These are phyloP conservation scores for Chrysolina haemoptera DNA, from an alignment of 2,888 invertebrate genomes.

Conservation along the genomic window DNA sequence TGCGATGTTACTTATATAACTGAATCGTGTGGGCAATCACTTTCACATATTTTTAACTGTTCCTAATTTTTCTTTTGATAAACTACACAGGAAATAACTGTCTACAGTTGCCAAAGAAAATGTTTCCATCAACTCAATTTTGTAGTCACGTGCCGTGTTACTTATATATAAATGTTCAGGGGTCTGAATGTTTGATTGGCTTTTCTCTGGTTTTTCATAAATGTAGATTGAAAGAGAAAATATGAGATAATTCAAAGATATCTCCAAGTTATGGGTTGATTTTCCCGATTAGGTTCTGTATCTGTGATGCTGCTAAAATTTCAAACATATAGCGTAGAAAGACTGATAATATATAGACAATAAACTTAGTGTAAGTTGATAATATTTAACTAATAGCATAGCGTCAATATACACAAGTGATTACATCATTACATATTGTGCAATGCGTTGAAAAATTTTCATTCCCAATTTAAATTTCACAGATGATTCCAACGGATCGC, in stretches of 20 bases:
- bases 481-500: background rate
- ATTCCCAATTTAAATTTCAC: background rate
- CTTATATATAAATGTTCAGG: background rate
- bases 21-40: conserved; percentile 61
- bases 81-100: conserved; percentile 35
- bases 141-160: conserved; percentile 12
- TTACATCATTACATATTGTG: background rate
- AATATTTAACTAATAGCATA: background rate
- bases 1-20: conserved; percentile 47
- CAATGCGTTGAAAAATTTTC: background rate
- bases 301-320: conserved; percentile 4
- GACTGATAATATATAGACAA: conserved; percentile 18
- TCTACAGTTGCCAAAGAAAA: conserved; percentile 24
- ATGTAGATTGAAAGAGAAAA: conserved; percentile 6
- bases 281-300: conserved; percentile 1
- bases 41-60: conserved; percentile 55
- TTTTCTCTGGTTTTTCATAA: conserved; percentile 3
- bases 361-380: conserved; percentile 6
- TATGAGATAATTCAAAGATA: background rate
- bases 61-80: conserved; percentile 54
- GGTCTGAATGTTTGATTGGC: background rate
- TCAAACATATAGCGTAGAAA: conserved; percentile 18
- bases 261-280: background rate
- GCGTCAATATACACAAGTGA: background rate
- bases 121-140: conserved; percentile 36